Evolutionary conservation across 2,113 vertebrate species (phyloP).

Genomic region (Gymnocephalus cernua): DNA sequence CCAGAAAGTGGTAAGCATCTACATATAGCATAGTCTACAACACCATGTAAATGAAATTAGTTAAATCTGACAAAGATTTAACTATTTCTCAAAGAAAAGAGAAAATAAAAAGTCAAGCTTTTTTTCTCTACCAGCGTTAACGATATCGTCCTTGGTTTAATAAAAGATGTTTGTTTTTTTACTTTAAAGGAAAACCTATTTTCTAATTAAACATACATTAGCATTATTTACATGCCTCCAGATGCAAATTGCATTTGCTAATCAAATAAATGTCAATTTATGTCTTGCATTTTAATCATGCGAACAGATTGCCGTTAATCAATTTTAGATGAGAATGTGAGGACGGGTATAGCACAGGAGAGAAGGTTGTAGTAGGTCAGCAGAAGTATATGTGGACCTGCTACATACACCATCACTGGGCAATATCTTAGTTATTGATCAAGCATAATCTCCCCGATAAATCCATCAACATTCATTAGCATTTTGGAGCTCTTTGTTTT

Average conservation of each 20-base stretch:
- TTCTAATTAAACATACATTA: background rate
- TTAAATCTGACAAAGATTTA: no score
- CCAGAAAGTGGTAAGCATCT: background rate
- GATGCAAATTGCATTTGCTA: background rate
- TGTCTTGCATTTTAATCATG: constrained; percentile 11
- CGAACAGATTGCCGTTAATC: background rate
- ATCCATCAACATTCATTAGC: background rate
- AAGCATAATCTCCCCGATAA: background rate
- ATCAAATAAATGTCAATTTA: background rate
- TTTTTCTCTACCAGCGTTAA: background rate
- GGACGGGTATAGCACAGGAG: background rate
- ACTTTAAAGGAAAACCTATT: background rate
- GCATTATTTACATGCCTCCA: background rate
- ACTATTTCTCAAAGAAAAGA: background rate
- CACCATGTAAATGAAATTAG: background rate
- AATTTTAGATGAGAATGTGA: background rate
- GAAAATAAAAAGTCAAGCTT: background rate
- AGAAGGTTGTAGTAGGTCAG: background rate
- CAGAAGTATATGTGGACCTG: background rate
- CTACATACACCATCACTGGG: background rate
- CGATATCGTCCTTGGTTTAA: background rate
- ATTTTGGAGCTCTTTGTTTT: background rate
- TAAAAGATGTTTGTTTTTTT: background rate
- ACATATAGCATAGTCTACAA: background rate
- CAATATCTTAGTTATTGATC: background rate